These are phyloP conservation scores for Odontomyia ornata DNA, from an alignment of 2,888 invertebrate species.

Conservation along the genomic window DNA sequence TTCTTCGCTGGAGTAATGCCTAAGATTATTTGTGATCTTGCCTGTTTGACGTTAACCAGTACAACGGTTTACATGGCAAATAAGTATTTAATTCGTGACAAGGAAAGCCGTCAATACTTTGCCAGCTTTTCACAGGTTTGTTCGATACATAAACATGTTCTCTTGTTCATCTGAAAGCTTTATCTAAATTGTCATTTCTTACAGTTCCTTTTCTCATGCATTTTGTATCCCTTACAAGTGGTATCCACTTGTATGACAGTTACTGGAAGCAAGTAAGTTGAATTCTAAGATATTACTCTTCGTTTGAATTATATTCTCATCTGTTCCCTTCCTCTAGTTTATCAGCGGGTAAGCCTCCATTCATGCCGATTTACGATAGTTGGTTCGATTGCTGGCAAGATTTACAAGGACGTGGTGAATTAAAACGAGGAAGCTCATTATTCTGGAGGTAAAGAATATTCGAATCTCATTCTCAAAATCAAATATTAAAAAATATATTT, in stretches of 20 bases:
- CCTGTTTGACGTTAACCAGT: constrained; percentile 81
- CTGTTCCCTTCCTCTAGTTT: constrained; percentile 66
- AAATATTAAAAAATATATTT: neutral
- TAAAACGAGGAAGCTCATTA: constrained; percentile 87
- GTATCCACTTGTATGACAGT: constrained; percentile 92
- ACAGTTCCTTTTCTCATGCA: constrained; percentile 82
- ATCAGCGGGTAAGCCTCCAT: constrained; percentile 82
- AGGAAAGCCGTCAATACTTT: constrained; percentile 70
- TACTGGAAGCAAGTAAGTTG: constrained; percentile 73
- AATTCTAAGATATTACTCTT: constrained; percentile 38
- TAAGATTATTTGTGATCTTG: constrained; percentile 82
- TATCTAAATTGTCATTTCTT: too few species aligned
- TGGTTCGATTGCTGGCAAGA: constrained; percentile 90
- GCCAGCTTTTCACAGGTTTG: constrained; percentile 64
- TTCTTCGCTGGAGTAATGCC: constrained; percentile 90
- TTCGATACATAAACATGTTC: too few species aligned
- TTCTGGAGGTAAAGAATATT: constrained; percentile 59
- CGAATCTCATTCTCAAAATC: neutral
- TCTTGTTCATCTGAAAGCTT: too few species aligned
- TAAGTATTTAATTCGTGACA: constrained; percentile 81
- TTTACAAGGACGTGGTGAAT: constrained; percentile 75
- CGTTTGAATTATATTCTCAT: neutral
- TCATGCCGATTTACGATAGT: constrained; percentile 81
- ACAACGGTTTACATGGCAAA: constrained; percentile 80
- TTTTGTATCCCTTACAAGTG: constrained; percentile 93